Conservation (phyloP, 2,113 vertebrate genomes). For the Rhipidura dahli region DNA sequence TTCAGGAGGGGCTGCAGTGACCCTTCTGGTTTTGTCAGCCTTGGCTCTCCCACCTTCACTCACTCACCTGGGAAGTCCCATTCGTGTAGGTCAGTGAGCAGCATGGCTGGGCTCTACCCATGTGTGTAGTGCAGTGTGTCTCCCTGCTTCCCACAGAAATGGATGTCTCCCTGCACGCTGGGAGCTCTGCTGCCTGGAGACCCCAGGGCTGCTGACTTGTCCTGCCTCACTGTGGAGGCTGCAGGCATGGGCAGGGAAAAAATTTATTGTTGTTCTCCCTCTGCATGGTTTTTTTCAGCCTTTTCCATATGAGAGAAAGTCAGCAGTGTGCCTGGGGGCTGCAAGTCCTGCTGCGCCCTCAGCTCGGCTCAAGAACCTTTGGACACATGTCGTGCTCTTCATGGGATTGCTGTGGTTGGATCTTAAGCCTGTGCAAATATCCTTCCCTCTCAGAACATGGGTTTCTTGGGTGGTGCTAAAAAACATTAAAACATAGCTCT, state of each 20-base stretch:
- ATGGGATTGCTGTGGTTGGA: neutral
- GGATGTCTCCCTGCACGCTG: neutral
- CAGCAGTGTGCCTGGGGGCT: neutral
- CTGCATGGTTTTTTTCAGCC: neutral
- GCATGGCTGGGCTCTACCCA: neutral
- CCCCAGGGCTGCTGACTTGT: neutral
- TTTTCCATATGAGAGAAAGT: neutral
- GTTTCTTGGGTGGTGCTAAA: neutral
- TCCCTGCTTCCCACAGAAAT: neutral
- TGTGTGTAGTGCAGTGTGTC: accelerated
- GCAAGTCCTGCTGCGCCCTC: neutral
- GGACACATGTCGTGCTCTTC: neutral
- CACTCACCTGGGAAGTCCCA: neutral
- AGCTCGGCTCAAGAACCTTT: neutral
- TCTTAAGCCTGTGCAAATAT: neutral
- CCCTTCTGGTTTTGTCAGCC: neutral
- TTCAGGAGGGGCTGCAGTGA: neutral
- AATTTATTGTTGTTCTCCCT: neutral
- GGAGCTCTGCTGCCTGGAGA: neutral
- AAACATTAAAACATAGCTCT: neutral
- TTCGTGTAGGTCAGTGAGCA: neutral
- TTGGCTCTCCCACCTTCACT: neutral
- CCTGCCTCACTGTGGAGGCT: accelerated
- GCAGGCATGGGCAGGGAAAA: neutral
- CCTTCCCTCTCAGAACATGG: neutral